phyloP scores from a whole-genome alignment of 2,113 vertebrate genomes.

The Hystrix brachyura region DNA sequence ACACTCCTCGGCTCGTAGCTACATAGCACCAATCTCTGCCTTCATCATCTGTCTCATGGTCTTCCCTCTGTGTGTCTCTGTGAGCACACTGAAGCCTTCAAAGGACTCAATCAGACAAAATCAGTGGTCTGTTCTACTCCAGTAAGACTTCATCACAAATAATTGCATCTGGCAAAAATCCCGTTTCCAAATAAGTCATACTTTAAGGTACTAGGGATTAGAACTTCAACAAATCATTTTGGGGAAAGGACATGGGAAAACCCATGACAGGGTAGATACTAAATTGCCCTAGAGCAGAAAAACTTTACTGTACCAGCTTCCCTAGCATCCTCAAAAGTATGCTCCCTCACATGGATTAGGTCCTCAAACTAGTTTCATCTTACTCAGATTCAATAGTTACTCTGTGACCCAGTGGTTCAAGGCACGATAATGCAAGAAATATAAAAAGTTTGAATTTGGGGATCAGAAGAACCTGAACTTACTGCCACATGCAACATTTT shows the following conservation, averaged over 20 bases:
- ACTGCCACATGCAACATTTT: neutral
- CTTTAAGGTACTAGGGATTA: neutral
- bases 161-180: neutral
- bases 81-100: neutral
- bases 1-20: neutral
- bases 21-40: neutral
- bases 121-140: neutral
- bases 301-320: neutral
- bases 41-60: neutral
- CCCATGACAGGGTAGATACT: neutral
- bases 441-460: neutral
- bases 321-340: neutral
- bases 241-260: neutral
- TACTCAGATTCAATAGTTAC: neutral
- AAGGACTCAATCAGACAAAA: neutral
- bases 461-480: neutral
- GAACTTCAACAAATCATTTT: neutral
- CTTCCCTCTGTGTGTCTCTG: neutral
- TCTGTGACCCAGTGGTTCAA: neutral
- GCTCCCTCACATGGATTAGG: neutral
- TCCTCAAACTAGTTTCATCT: neutral
- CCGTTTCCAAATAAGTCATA: constrained; percentile 5
- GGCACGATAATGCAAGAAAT: neutral
- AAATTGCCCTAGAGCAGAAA: neutral
- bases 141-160: neutral